Base-by-base conservation (phyloP, 2,113 vertebrate species). In the Megalops atlanticus region DNA sequence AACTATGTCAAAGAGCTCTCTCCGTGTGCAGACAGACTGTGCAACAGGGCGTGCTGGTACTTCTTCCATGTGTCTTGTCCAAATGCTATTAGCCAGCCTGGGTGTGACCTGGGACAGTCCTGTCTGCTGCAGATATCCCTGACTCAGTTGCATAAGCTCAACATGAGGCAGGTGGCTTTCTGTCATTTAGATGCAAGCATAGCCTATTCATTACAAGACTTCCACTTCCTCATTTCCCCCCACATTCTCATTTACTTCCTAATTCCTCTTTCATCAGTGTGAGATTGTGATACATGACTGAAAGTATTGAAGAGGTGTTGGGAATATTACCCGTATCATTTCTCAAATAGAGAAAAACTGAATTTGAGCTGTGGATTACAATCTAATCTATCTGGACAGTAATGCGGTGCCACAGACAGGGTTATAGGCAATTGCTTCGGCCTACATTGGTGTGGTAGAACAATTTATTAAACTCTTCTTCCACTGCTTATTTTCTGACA, bases 301-400 rank as follows among this genome's bases (percentile, higher is more conserved):
- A 75, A 78, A 78, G 77, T 68, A 12, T 38, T 70, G 16, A 45
- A 45, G 31, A 36, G 73, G 39, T 70, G 80, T 31, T 35, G 45
- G 69, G 49, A 21, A 76, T 86, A 82, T 71, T 36, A 24, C 45
- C 38, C 43, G 38, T 71, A 87, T 85, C 80, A 86, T 82, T 85
- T 70, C 10, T 45, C 83, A 18, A 79, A 81, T 18, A 85, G 78
- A 47, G 82, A 74, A 78, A 86, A 81, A 80, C 83, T 78, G 41
- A 76, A 71, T 85, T 85, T 38, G 80, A 73, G 35, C 78, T 64
- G 77, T 64, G 79, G 77, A 85, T 83, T 81, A 84, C 77, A 86
- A 79, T 84, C 69, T 84, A 76, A 88, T 88, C 77, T 81, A 84
- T 90, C 87, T 80, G 82, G 76, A 79, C 80, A 89, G 88, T 87